Conservation (phyloP, 2,797 vertebrate genomes). For the Orientallactaga sibirica region DNA sequence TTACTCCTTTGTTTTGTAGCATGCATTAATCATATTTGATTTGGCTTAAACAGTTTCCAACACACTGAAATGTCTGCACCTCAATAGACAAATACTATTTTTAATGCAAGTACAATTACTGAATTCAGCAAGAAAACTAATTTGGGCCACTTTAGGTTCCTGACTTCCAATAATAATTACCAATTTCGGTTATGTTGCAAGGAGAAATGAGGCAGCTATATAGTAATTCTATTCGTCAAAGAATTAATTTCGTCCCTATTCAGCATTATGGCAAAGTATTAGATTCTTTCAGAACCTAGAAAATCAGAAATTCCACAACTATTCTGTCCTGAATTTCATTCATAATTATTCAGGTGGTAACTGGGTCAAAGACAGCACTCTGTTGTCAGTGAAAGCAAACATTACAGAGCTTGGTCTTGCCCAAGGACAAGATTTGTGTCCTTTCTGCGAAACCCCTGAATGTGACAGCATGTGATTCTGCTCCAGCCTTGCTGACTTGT, state of each 20-base stretch:
- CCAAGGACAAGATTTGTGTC: constrained; percentile 36
- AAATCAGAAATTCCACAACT: constrained; percentile 70
- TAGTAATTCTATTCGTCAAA: constrained; percentile 64
- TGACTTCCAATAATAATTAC: constrained; percentile 79
- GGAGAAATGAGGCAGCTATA: constrained; percentile 71
- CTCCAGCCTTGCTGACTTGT: background rate
- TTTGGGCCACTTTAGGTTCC: constrained; percentile 77
- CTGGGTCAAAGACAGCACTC: constrained; percentile 69
- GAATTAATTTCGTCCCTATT: constrained; percentile 74
- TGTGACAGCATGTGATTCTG: background rate
- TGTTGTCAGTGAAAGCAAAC: constrained; percentile 48
- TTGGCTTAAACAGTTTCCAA: constrained; percentile 75
- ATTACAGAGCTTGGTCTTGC: constrained; percentile 38
- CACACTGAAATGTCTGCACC: constrained; percentile 73
- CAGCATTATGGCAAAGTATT: constrained; percentile 33
- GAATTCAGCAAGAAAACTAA: constrained; percentile 80
- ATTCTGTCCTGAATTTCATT: constrained; percentile 74
- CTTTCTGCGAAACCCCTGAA: background rate
- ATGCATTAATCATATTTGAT: constrained; percentile 74
- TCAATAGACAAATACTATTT: constrained; percentile 80
- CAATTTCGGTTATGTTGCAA: constrained; percentile 75
- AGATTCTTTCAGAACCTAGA: constrained; percentile 62
- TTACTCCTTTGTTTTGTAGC: constrained; percentile 69
- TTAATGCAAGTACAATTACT: constrained; percentile 81
- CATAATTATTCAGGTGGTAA: constrained; percentile 56